Base-by-base conservation (phyloP, 2,888 invertebrate species). In the Cephus pygmeus region DNA sequence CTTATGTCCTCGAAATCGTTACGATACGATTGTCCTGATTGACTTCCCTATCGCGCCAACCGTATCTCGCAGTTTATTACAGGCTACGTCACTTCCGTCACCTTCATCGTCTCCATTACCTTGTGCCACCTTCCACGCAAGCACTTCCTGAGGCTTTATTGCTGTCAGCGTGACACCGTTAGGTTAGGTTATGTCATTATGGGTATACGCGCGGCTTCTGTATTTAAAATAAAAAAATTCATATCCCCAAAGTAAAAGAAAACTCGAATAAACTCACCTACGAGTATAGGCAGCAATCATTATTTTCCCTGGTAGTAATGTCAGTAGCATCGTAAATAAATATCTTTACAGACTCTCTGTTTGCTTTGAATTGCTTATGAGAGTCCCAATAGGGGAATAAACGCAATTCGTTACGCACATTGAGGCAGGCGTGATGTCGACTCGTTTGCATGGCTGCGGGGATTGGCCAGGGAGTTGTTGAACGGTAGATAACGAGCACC, bases 41-140 rank as follows among this genome's bases (percentile, higher is more conserved):
- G 56, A 23, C 23, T 56, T 56, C 56, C 56, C 56, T 56, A 56
- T 56, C 56, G 23, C 23, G 56, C 56, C 23, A 2, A 71, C 34
- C 71, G 30, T 71, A 33, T 34, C 71, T 30, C 30, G 3, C 2
- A n/a, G 15, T 71, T 71, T 56, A 9, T 56, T 56, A 56, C 23
- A 9, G 56, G 6, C 56, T 56, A 56, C 56, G 71, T 71, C 71
- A 71, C 34, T 71, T 71, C 71, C 71, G 71, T 71, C 71, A 71
- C 23, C 34, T 71, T 34, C 30, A 11, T 30, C 71, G 34, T 71
- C 34, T 71, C 71, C 71, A 34, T 71, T 34, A 34, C 71, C 71
- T 71, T 34, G 71, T 23, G 30, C 71, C 56, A 56, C 56, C 56
- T 56, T 56, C 40, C 23, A 2, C 56, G 9, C 56, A 0, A 1